Evolutionary conservation across 2,888 invertebrate species (phyloP), one percentile per base, ranked within the genome.

Genomic region (Ichneumoninae sp.): DNA sequence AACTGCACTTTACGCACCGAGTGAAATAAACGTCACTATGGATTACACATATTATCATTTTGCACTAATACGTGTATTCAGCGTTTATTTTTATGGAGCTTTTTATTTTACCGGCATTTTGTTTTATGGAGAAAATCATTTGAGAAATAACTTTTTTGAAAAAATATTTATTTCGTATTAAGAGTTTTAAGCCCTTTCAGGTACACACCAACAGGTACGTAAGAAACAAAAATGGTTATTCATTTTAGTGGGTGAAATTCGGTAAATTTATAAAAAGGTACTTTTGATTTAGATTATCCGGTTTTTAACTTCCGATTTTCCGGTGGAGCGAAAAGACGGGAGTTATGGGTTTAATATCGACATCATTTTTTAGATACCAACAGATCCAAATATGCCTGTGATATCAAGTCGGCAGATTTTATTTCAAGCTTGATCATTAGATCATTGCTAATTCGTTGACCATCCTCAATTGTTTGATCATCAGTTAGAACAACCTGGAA

Each of bases 311-410:
- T 3, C 44, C 44, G 44, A 47, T 3, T 47, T 4, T 3, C 40
- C 10, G 10, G 1, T 5, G 3, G 3, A 1, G 16, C 44, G 16
- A 1, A 47, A 40, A 47, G 16, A 16, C 44, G 1, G 44, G 44
- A 16, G 57, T 19, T 2, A 7, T 19, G 57, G 3, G 57, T 22
- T 57, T 26, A 8, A 19, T 54, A 68, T 57, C 33, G 40, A 70
- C 8, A 22, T 77, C n/a, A n/a, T 52, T 69, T 30, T 77, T 85
- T 83, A 16, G 77, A 80, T 26, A 85, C 33, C 36, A 97, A 92
- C 86, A 97, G 92, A 94, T 98, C 98, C 91, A 97, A 95, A 93
- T 98, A 98, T 22, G 98, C 97, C 88, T 96, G 96, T 5, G 96
- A 94, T 65, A 98, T 94, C 44, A 98, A 94, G 92, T 97, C 95